Conservation (phyloP, 2,797 vertebrate species). For the Peromyscus aztecus region DNA sequence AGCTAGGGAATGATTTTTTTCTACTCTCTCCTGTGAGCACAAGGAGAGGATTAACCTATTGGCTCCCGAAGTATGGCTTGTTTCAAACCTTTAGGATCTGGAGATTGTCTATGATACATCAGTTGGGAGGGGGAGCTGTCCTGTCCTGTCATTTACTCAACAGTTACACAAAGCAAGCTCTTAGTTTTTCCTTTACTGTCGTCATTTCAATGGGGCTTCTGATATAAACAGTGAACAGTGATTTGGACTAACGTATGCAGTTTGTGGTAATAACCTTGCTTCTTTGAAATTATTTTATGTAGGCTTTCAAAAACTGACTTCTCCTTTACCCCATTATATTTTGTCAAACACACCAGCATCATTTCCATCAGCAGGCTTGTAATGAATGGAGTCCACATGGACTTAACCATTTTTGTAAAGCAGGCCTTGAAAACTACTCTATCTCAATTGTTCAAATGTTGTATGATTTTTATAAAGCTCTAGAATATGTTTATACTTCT, state of each 20-base stretch:
- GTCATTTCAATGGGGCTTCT: not conserved
- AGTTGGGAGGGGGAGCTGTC: not conserved
- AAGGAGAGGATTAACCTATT: fast-evolving
- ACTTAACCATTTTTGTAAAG: constrained; percentile 49
- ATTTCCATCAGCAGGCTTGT: constrained; percentile 1
- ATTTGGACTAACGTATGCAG: not conserved
- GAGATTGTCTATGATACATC: not conserved
- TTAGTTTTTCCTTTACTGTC: not conserved
- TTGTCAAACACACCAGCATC: not conserved
- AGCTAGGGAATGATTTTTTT: not conserved
- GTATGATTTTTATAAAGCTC: constrained; percentile 2
- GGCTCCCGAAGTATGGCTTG: not conserved
- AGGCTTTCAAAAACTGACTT: constrained; percentile 24
- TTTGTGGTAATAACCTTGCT: not conserved
- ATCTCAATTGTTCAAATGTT: not conserved
- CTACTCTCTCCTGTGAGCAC: not conserved
- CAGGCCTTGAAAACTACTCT: not conserved
- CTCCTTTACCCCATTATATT: constrained; percentile 26
- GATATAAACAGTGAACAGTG: not conserved
- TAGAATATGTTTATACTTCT: constrained; percentile 37
- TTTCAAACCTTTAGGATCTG: not conserved
- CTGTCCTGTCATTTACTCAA: not conserved
- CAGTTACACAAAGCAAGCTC: not conserved
- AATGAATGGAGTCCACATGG: constrained; percentile 25
- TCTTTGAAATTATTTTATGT: constrained; percentile 35